phyloP scores from a whole-genome alignment of 37 sponge, comb jelly and placozoan species.

The Petrosia ficiformis region DNA sequence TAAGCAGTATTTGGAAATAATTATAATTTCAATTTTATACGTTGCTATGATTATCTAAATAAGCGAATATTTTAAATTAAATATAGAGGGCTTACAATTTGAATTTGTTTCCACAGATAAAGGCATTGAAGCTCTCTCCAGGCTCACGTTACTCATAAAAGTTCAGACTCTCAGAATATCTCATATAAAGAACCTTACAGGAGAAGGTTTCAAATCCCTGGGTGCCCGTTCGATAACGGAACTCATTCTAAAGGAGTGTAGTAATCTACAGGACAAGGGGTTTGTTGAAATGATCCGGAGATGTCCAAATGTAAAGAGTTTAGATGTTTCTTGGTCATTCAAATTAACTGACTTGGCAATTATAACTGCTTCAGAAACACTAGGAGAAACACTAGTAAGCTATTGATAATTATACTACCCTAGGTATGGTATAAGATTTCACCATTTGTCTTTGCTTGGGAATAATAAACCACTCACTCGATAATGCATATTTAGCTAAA shows the following conservation, averaged over 20 bases:
- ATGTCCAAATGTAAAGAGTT: slow-evolving; percentile 54
- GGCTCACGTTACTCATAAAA: slow-evolving; percentile 21
- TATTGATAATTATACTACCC: neutral
- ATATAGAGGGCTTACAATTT: no score
- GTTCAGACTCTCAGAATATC: slow-evolving; percentile 42
- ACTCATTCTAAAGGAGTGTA: slow-evolving; percentile 38
- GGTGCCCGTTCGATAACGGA: slow-evolving; percentile 17
- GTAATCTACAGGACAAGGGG: slow-evolving; percentile 44
- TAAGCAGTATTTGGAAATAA: no score
- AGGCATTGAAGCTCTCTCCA: slow-evolving; percentile 47
- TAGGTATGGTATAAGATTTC: neutral
- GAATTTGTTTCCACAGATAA: slow-evolving; percentile 53
- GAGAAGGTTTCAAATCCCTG: slow-evolving; percentile 35
- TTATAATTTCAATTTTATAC: no score
- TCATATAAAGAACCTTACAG: slow-evolving; percentile 34
- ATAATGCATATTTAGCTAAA: no score
- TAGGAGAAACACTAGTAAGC: slow-evolving; percentile 61
- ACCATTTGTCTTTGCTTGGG: no score
- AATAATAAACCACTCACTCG: no score
- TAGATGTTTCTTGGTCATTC: slow-evolving; percentile 50
- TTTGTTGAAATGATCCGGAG: slow-evolving; percentile 45
- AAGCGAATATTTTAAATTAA: no score
- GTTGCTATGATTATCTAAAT: no score
- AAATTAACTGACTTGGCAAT: slow-evolving; percentile 50
- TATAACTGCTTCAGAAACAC: slow-evolving; percentile 25